These are phyloP conservation scores for Petroica traversi DNA, from an alignment of 2,113 vertebrate genomes.

Conservation along the genomic window DNA sequence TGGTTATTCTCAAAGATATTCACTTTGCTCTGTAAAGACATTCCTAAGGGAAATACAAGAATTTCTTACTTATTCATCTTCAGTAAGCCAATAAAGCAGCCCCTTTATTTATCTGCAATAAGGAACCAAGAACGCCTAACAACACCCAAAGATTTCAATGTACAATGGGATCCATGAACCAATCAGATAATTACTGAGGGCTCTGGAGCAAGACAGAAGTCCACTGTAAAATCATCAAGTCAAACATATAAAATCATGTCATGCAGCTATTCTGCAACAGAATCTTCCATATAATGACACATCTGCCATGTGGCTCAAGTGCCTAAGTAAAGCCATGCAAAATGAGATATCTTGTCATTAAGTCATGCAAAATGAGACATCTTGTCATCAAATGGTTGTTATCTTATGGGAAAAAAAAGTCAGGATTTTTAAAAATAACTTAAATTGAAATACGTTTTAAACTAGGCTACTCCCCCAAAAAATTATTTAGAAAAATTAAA, in stretches of 20 bases:
- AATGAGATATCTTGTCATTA: not conserved
- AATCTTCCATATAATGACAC: not conserved
- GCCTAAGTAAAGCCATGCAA: not conserved
- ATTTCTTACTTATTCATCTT: not conserved
- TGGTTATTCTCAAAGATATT: not conserved
- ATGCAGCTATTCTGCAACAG: not conserved
- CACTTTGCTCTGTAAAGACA: not conserved
- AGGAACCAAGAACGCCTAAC: not conserved
- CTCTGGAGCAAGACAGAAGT: not conserved
- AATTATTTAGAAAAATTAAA: not conserved
- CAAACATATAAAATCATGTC: not conserved
- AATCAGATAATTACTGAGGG: not conserved
- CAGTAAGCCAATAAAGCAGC: not conserved
- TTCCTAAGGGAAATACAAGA: not conserved
- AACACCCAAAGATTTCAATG: not conserved
- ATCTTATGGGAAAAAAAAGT: not conserved
- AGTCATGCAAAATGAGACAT: too few relatives aligned
- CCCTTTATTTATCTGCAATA: not conserved
- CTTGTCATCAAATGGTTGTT: not conserved
- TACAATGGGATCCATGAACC: not conserved
- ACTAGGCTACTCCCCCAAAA: not conserved
- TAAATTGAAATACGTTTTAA: not conserved
- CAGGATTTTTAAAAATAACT: not conserved
- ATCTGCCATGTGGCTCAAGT: not conserved
- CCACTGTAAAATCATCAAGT: not conserved